Conservation (phyloP, 1,140 invertebrate species). For the Solenopsis invicta region DNA sequence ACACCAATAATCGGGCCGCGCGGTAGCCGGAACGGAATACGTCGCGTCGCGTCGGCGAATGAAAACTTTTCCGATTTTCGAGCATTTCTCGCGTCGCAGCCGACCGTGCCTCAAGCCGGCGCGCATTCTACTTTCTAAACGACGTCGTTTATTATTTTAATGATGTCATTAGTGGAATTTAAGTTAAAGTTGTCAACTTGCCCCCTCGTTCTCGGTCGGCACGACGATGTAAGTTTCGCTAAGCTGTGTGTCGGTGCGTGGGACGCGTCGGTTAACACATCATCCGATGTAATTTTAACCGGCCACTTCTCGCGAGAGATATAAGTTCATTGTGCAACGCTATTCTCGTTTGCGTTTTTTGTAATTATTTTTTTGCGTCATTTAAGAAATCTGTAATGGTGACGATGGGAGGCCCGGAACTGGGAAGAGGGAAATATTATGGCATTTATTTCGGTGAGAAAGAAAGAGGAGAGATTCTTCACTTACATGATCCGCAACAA, state of each 20-base stretch:
- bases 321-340: neutral
- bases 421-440: neutral
- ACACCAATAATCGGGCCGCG: constrained; percentile 48
- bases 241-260: neutral
- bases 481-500: neutral
- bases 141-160: constrained; percentile 82
- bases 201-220: constrained; percentile 20
- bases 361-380: neutral
- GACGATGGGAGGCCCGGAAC: neutral
- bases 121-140: constrained; percentile 70
- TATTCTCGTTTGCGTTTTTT: neutral
- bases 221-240: constrained; percentile 56
- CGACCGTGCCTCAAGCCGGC: constrained; percentile 3
- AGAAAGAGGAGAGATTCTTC: neutral
- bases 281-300: constrained; percentile 28
- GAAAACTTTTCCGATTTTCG: constrained; percentile 35
- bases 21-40: neutral
- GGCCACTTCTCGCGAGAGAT: neutral
- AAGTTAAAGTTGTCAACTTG: constrained; percentile 77
- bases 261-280: constrained; percentile 24
- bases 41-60: neutral
- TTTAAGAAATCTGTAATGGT: neutral
- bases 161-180: constrained; percentile 80
- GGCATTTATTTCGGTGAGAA: neutral
- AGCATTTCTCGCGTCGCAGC: neutral